A percentile compares a stretch with the other conserved stretches of the same genome.
Evolutionary conservation across 2,797 vertebrate genomes (phyloP).

Genomic region (Rhabdophis nuchalis): DNA sequence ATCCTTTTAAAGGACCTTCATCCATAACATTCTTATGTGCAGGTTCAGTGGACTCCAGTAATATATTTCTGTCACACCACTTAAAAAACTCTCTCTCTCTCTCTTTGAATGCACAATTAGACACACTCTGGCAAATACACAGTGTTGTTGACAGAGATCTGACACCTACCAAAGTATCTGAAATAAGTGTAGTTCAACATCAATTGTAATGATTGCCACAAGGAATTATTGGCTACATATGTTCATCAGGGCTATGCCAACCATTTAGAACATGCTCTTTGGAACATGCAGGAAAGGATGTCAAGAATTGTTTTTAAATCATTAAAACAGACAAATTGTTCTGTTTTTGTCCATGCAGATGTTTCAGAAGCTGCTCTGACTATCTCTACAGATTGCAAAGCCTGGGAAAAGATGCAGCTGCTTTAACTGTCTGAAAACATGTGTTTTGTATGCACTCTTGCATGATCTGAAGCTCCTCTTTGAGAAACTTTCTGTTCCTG

Average conservation of each 20-base stretch:
- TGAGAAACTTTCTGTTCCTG: neutral
- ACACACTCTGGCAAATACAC: neutral
- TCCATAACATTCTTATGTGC: neutral
- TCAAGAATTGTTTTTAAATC: neutral
- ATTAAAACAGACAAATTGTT: neutral
- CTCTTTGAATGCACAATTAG: constrained; percentile 27
- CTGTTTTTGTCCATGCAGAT: neutral
- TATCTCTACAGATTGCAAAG: neutral
- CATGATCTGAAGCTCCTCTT: neutral
- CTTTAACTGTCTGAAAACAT: neutral
- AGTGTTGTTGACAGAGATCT: constrained; percentile 28
- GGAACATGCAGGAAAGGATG: neutral
- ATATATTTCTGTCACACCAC: constrained; percentile 24
- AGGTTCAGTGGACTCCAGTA: constrained; percentile 25
- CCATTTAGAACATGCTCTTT: neutral
- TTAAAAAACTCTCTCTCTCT: constrained; percentile 17
- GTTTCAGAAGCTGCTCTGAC: neutral
- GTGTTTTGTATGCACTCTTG: neutral
- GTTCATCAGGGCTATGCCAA: neutral
- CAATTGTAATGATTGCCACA: neutral
- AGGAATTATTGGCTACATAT: neutral
- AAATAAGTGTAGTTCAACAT: constrained; percentile 10
- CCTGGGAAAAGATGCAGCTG: neutral
- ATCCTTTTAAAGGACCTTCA: neutral
- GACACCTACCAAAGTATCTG: constrained; percentile 16